Conservation (phyloP, 37 sponge, comb jelly and placozoan genomes). For the Crambe crambe region DNA sequence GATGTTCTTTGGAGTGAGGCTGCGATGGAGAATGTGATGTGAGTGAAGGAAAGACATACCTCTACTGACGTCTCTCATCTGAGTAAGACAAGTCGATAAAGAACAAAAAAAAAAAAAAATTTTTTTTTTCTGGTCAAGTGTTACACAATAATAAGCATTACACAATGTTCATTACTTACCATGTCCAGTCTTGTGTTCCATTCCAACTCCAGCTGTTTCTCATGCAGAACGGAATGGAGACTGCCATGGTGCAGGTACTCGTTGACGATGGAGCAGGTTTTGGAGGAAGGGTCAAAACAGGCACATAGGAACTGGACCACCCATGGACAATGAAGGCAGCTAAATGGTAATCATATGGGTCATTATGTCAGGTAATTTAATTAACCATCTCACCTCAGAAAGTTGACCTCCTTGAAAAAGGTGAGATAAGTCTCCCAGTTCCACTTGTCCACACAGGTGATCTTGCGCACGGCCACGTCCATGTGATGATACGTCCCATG, state of each 20-base stretch:
- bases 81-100: background rate
- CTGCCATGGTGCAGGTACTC: conserved; percentile 38
- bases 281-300: background rate
- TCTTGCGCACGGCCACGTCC: conserved; percentile 26
- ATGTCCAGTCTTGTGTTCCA: conserved; percentile 41
- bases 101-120: background rate
- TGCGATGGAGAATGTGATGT: conserved; percentile 27
- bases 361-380: background rate
- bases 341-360: background rate
- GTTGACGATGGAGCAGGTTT: conserved; percentile 16
- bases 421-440: background rate
- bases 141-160: background rate
- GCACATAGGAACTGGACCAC: conserved; percentile 54
- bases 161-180: conserved; percentile 11
- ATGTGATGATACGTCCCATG: conserved; percentile 28
- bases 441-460: conserved; percentile 26
- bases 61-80: conserved; percentile 39
- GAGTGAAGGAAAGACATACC: conserved; percentile 68
- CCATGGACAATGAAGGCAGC: conserved; percentile 62
- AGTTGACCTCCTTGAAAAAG: conserved; percentile 37
- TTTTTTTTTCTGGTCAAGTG: background rate
- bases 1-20: conserved; percentile 46
- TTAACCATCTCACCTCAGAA: conserved; percentile 32
- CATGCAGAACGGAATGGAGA: conserved; percentile 44
- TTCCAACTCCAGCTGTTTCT: conserved; percentile 16